Evolutionary conservation across 1,140 invertebrate species (phyloP).

Genomic region (Nephotettix cincticeps): DNA sequence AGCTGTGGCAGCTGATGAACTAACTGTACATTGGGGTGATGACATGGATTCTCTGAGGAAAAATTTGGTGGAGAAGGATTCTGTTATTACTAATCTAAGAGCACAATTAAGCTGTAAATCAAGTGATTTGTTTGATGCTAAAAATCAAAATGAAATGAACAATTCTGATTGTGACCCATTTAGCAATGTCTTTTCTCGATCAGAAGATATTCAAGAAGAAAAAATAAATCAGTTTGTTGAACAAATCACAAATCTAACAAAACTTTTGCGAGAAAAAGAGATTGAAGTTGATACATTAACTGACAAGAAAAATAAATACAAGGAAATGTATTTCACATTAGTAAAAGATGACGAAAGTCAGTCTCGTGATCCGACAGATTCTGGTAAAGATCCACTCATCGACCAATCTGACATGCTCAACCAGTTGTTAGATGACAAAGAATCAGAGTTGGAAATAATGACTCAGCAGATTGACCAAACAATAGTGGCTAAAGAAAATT

Average conservation of each 20-base stretch:
- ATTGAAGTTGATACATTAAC: slow-evolving; percentile 45
- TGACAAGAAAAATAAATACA: slow-evolving; percentile 30
- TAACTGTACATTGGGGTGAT: not conserved
- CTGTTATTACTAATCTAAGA: not conserved
- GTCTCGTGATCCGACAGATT: not conserved
- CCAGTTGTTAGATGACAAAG: slow-evolving; percentile 35
- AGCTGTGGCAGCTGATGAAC: not conserved
- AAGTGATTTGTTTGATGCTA: not conserved
- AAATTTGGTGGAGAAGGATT: not conserved
- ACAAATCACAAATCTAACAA: slow-evolving; percentile 8
- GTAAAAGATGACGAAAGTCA: not conserved
- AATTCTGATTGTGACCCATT: not conserved
- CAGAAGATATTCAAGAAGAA: not conserved
- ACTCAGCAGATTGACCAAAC: slow-evolving; percentile 8
- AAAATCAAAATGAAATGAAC: not conserved
- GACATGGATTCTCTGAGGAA: not conserved
- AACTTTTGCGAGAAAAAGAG: slow-evolving; percentile 8
- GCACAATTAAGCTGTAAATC: not conserved
- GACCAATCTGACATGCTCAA: slow-evolving; percentile 35
- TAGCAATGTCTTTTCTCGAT: not conserved
- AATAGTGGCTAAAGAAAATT: slow-evolving; percentile 15
- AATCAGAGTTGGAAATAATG: slow-evolving; percentile 20
- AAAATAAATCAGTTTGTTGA: not conserved
- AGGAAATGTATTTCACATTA: slow-evolving; percentile 11
- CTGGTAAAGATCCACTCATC: not conserved